Evolutionary conservation across 2,113 vertebrate species (phyloP), one percentile per base, ranked within the genome.

Genomic region (Bos indicus): DNA sequence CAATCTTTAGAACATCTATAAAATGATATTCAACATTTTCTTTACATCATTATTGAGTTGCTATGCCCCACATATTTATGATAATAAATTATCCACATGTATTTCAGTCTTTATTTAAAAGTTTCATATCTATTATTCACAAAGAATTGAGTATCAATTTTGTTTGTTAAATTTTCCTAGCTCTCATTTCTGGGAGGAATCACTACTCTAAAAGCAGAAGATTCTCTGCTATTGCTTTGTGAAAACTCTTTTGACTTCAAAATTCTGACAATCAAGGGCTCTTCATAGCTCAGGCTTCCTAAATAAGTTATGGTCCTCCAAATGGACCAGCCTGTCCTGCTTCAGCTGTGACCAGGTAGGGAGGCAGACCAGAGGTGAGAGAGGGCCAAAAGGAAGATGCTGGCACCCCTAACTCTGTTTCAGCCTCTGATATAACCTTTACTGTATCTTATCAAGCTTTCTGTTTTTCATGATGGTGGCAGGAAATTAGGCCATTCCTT

Each of bases 51-150:
- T 99, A 99, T 98, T 99, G 99, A 71, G 99, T 99, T 30, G 99
- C 99, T 0, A 99, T 99, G 97, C 99, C 99, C 99, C 99, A 99
- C 92, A 99, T 99, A 98, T 99, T 99, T 92, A 99, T 99, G 33
- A 99, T 99, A 48, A 99, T 99, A 97, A 99, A 99, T 85, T 99
- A 99, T 98, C 99, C 99, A 87, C 99, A 99, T 0, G 99, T 99
- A 98, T 99, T 99, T 98, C 99, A 98, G 71, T 99, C 99, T 97
- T 99, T 99, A 92, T 99, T 98, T 99, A 99, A 97, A 99, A 99
- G 43, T 97, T 99, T 99, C 21, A 99, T 99, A 0, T 99, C 99
- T 90, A 99, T 99, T 33, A 91, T 9, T 92, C 28, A 62, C 46
- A 78, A 95, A 88, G 80, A 87, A 78, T 12, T 48, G 12, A 99